Conservation (phyloP, 1,140 invertebrate genomes). For the Choristoneura fumiferana region DNA sequence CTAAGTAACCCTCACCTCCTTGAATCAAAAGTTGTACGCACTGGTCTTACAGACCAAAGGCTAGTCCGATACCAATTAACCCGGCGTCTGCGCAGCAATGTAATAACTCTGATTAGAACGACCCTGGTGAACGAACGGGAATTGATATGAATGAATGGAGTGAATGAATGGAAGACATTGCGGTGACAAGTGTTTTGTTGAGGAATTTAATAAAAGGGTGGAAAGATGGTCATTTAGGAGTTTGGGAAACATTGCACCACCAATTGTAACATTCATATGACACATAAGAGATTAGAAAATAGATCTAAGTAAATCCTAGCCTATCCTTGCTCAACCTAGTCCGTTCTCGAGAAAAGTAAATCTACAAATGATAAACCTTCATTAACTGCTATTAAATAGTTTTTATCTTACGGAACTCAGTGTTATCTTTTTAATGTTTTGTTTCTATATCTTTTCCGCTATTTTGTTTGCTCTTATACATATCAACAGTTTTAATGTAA, state of each 20-base stretch:
- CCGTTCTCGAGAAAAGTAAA: neutral
- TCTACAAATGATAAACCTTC: too few relatives aligned
- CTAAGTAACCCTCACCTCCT: too few relatives aligned
- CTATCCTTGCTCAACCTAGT: neutral
- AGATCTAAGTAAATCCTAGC: neutral
- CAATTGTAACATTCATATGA: neutral
- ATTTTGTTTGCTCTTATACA: too few relatives aligned
- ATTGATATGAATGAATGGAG: conserved; percentile 45
- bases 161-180: conserved; percentile 27
- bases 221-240: neutral
- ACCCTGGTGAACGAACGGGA: conserved; percentile 46
- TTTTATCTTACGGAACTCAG: too few relatives aligned
- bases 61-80: conserved; percentile 51
- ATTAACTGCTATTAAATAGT: too few relatives aligned
- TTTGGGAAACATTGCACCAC: neutral
- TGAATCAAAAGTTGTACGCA: too few relatives aligned
- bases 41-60: too few relatives aligned
- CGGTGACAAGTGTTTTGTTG: conserved; percentile 12
- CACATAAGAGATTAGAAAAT: neutral
- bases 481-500: neutral
- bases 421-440: too few relatives aligned
- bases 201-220: neutral
- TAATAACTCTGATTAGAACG: conserved; percentile 71
- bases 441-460: too few relatives aligned
- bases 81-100: conserved; percentile 57